These are phyloP conservation scores for Cynopterus brachyotis DNA, from an alignment of 2,113 vertebrate species.

Conservation along the genomic window DNA sequence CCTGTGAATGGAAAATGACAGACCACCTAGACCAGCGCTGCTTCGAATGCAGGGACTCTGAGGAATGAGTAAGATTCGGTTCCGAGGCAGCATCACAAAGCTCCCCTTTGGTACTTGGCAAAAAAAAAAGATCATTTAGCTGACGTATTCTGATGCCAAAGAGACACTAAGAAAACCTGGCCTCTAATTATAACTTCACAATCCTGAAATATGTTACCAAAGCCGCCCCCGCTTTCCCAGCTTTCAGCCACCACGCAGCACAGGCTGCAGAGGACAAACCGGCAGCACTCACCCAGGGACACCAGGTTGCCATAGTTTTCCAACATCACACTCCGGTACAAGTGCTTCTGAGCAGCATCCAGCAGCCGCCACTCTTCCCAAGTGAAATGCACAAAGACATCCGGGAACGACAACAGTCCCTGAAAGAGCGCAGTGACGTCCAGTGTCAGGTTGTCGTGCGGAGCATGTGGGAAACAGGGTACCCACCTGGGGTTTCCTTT, in stretches of 20 bases:
- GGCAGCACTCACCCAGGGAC: not conserved
- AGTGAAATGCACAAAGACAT: conserved; percentile 56
- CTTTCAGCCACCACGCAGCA: not conserved
- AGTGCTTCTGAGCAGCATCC: conserved; percentile 7
- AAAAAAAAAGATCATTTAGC: not conserved
- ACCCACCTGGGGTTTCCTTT: not conserved
- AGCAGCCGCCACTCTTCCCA: conserved; percentile 58
- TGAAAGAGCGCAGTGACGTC: not conserved
- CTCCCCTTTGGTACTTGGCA: not conserved
- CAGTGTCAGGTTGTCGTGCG: not conserved
- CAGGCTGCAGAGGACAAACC: not conserved
- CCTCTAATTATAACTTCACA: not conserved
- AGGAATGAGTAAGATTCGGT: not conserved
- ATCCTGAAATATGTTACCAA: not conserved
- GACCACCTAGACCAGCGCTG: not conserved
- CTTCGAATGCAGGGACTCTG: not conserved
- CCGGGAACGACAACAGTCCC: not conserved
- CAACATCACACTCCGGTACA: conserved; percentile 52
- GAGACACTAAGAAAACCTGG: not conserved
- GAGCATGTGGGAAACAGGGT: not conserved
- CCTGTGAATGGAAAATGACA: conserved; percentile 19
- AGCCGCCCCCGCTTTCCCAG: not conserved
- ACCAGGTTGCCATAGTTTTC: conserved; percentile 54
- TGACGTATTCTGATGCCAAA: not conserved
- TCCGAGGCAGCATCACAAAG: not conserved